Base-by-base conservation (phyloP, 2,797 vertebrate genomes). In the Natrix natrix region DNA sequence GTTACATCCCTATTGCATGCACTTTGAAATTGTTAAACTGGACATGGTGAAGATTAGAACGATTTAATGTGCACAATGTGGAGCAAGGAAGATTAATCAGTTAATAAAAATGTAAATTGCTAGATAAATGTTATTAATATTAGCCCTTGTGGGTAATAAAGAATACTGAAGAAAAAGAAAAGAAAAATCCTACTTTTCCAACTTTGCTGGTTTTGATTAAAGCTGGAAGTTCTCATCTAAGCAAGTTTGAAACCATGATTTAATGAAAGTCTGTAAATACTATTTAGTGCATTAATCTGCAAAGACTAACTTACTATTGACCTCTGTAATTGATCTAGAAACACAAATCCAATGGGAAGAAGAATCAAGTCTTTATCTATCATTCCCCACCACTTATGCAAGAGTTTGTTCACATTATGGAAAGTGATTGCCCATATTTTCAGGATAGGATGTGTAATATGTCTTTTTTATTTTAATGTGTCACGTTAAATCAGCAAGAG, bases 121-220 rank as follows among this genome's bases (percentile, higher is more conserved):
- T 93, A 93, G 91, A 92, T 93, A 93, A 93, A 92, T 92, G 91
- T 93, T 93, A 92, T 92, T 92, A 92, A 92, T 93, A 93, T 93
- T 89, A 91, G 74, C 88, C 91, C 90, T 93, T 92, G 69, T 60
- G 89, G 86, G 74, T 55, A 87, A 91, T 93, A 92, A 93, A 90
- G 54, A 57, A 91, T 52, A 59, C 54, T 69, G 26, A n/a, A 92
- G 14, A 32, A 86, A 89, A 91, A 52, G n/a, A 90, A 32, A 20
- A 17, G n/a, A 2, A 14, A 69, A 56, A 91, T 92, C 69, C 52
- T 91, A 20, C 37, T 91, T 16, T 87, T 89, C 5, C 89, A 83
- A 20, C 52, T 32, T 26, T 89, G 13, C 11, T 83, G 57, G 20
- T 60, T 91, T 91, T 55, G 48, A 16, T 26, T 89, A 8, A 57